Evolutionary conservation across 2,113 vertebrate genomes (phyloP).

Genomic region (Erythrocebus patas): DNA sequence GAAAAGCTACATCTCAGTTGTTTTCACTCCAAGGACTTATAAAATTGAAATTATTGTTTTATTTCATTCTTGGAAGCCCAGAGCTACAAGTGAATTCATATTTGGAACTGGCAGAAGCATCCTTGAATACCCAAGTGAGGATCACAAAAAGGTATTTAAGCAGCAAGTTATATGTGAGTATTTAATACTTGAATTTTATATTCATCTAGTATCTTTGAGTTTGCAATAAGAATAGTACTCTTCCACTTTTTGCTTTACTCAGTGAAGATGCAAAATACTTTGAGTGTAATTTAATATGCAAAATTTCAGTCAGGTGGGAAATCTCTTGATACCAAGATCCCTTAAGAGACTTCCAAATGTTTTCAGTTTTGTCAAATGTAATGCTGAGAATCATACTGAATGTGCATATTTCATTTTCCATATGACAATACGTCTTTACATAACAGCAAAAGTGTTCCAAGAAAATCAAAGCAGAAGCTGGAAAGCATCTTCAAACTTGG

Average conservation of each 20-base stretch:
- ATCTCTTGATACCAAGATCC: not conserved
- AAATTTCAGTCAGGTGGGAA: not conserved
- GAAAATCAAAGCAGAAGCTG: not conserved
- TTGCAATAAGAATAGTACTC: not conserved
- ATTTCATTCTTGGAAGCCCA: conserved; percentile 67
- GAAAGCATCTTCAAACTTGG: not conserved
- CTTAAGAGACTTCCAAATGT: not conserved
- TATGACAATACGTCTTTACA: not conserved
- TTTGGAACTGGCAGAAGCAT: conserved; percentile 37
- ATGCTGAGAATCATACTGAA: not conserved
- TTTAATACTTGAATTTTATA: conserved; percentile 9
- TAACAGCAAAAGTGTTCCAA: not conserved
- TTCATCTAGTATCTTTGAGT: not conserved
- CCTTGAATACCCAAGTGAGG: conserved; percentile 37
- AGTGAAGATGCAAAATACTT: not conserved
- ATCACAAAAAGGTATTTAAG: not conserved
- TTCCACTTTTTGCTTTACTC: not conserved
- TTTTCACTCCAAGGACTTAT: conserved; percentile 69
- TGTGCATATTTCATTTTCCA: not conserved
- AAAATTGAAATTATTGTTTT: conserved; percentile 70
- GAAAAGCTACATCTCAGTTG: conserved; percentile 66
- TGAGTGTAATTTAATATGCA: not conserved
- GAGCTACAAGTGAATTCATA: conserved; percentile 44
- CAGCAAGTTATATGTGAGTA: not conserved
- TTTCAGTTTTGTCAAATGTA: not conserved